phyloP scores from a whole-genome alignment of 2,797 vertebrate species.

The Tympanoctomys barrerae region DNA sequence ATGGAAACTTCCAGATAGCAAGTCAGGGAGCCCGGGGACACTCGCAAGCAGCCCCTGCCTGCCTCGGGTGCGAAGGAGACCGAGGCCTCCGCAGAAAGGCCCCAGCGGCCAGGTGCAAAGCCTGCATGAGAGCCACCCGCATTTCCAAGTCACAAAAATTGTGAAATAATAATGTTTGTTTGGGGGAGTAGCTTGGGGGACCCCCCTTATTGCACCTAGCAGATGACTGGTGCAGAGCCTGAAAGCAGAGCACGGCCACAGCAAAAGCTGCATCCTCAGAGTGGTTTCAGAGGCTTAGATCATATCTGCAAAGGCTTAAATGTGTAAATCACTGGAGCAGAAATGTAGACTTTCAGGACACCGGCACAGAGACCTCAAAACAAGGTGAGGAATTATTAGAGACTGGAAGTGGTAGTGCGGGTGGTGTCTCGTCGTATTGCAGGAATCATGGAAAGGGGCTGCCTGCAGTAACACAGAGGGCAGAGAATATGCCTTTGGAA shows the following conservation, averaged over 20 bases:
- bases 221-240: background rate
- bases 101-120: accelerated
- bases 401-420: background rate
- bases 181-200: background rate
- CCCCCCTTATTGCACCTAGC: background rate
- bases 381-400: background rate
- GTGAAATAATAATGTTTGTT: background rate
- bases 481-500: background rate
- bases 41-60: background rate
- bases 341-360: background rate
- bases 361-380: background rate
- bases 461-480: background rate
- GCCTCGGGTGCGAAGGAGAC: accelerated
- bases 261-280: background rate
- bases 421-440: background rate
- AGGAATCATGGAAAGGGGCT: background rate
- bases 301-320: background rate
- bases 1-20: background rate
- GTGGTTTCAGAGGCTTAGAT: background rate
- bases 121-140: background rate
- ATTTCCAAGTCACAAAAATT: background rate
- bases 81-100: too few species aligned
- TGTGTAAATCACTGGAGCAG: background rate
- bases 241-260: background rate
- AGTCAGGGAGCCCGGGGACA: background rate